A percentile compares a stretch with the other conserved stretches of the same genome.
These are phyloP conservation scores for Himalopsyche anomala DNA, from an alignment of 2,888 invertebrate genomes.

Conservation along the genomic window DNA sequence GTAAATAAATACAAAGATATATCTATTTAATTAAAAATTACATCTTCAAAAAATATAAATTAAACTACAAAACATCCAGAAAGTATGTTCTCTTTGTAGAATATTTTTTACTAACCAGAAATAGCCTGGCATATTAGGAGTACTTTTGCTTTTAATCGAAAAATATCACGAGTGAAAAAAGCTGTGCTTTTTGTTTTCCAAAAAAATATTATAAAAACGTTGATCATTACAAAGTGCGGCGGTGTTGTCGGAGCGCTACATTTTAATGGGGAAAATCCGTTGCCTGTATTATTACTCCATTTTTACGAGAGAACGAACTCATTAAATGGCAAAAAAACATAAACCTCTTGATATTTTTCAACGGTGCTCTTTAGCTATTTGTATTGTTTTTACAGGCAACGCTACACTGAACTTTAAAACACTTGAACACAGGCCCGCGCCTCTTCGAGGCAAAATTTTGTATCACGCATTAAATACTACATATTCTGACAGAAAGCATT, in stretches of 20 bases:
- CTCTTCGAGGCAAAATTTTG: background rate
- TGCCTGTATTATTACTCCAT: slow-evolving; percentile 33
- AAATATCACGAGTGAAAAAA: slow-evolving; percentile 28
- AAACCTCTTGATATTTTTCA: slow-evolving; percentile 44
- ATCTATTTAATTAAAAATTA: too few relatives aligned
- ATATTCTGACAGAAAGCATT: too few relatives aligned
- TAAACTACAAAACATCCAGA: background rate
- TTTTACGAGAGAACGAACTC: slow-evolving; percentile 44
- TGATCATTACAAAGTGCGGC: slow-evolving; percentile 37
- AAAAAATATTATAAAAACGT: background rate
- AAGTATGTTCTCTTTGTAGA: background rate
- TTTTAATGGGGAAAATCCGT: slow-evolving; percentile 37
- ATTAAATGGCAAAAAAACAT: slow-evolving; percentile 47
- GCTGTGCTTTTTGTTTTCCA: background rate
- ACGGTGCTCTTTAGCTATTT: slow-evolving; percentile 10
- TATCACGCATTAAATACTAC: too few relatives aligned
- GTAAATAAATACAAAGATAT: too few relatives aligned
- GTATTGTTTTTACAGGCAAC: slow-evolving; percentile 36
- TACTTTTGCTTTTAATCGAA: slow-evolving; percentile 33
- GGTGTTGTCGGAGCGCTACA: slow-evolving; percentile 20
- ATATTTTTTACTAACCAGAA: background rate
- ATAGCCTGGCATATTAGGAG: slow-evolving; percentile 9
- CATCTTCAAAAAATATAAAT: background rate
- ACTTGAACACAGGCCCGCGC: background rate
- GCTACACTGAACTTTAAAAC: slow-evolving; percentile 27